Percentiles rank a stretch among this genome's conserved stretches.
phyloP scores from a whole-genome alignment of 2,797 vertebrate genomes.

The Neomorphus geoffroyi region DNA sequence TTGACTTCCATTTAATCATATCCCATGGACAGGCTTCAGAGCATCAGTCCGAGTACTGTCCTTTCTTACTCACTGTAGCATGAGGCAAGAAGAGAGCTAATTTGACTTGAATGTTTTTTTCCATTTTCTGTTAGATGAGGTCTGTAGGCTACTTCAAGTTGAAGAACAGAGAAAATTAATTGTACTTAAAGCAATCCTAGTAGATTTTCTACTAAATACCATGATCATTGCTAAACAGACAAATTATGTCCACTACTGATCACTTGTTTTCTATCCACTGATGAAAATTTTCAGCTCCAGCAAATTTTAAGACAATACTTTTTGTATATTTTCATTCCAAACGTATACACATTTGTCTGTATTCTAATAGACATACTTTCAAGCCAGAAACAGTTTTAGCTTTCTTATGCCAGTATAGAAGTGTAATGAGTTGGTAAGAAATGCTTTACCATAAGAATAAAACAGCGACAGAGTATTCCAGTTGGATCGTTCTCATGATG shows the following conservation, averaged over 20 bases:
- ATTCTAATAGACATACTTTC: constrained; percentile 15
- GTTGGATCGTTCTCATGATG: neutral
- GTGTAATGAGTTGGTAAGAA: neutral
- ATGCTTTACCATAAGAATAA: constrained; percentile 7
- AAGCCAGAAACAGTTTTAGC: constrained; percentile 33
- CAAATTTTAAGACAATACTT: constrained; percentile 31
- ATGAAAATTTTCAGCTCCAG: constrained; percentile 42
- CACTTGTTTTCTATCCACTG: constrained; percentile 41
- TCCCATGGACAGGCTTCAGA: neutral
- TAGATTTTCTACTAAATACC: neutral
- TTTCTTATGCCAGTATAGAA: constrained; percentile 19
- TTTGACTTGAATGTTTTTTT: neutral
- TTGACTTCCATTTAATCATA: neutral
- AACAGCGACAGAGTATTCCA: neutral
- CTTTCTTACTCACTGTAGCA: neutral
- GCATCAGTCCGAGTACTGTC: neutral
- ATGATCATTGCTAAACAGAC: constrained; percentile 22
- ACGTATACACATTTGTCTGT: constrained; percentile 22
- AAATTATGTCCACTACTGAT: constrained; percentile 26
- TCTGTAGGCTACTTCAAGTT: neutral
- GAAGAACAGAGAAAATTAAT: neutral
- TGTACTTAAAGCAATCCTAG: neutral
- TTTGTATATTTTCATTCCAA: neutral
- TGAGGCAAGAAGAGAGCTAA: neutral
- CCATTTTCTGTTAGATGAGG: neutral